Percentiles rank a stretch among this genome's conserved stretches.
phyloP scores from a whole-genome alignment of 2,888 invertebrate genomes.

The Marronus borbonicus region DNA sequence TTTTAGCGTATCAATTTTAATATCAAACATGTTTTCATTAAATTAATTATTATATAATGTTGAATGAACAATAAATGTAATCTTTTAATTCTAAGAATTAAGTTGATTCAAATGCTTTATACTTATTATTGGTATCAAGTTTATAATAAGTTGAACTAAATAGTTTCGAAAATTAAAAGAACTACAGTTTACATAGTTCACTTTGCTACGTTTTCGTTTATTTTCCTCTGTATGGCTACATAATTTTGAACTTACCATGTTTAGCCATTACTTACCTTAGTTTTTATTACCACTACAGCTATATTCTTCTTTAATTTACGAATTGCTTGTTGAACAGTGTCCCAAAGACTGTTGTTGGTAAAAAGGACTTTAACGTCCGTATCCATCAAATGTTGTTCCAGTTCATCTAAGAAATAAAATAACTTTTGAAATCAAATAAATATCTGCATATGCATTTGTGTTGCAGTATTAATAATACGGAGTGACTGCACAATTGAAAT shows the following conservation, averaged over 20 bases:
- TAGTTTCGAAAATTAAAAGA: too few species aligned
- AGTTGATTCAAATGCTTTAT: too few species aligned
- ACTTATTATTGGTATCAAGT: too few species aligned
- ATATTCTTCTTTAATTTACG: slow-evolving; percentile 57
- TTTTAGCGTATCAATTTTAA: too few species aligned
- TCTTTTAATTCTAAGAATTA: too few species aligned
- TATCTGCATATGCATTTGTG: not conserved
- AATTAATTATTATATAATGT: too few species aligned
- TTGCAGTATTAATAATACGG: too few species aligned
- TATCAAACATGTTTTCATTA: too few species aligned
- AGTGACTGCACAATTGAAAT: too few species aligned
- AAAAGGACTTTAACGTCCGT: slow-evolving; percentile 78
- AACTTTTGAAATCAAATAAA: not conserved
- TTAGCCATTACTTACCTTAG: slow-evolving; percentile 59
- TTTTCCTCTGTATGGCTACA: not conserved
- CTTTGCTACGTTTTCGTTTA: not conserved
- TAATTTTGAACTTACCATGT: not conserved
- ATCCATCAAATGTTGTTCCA: slow-evolving; percentile 76
- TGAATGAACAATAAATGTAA: too few species aligned
- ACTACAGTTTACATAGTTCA: too few species aligned
- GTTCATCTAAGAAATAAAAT: slow-evolving; percentile 76
- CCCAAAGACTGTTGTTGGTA: slow-evolving; percentile 74
- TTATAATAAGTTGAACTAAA: too few species aligned
- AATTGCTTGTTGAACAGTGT: slow-evolving; percentile 49
- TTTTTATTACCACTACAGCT: slow-evolving; percentile 74